phyloP scores from a whole-genome alignment of 2,797 vertebrate species.

The Rallus crepitans region DNA sequence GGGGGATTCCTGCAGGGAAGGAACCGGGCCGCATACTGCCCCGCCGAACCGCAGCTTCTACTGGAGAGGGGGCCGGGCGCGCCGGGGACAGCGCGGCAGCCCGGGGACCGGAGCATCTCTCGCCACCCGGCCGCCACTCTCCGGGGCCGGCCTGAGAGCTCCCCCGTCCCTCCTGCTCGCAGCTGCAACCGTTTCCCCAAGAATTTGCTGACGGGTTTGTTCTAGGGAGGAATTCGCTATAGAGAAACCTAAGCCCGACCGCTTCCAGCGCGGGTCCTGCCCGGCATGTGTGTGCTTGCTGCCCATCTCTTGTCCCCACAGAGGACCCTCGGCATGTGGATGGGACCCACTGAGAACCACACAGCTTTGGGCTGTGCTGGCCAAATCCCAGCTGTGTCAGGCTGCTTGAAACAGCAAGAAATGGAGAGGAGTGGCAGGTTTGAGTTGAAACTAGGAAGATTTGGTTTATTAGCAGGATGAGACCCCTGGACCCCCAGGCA shows the following conservation, averaged over 20 bases:
- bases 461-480: background rate
- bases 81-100: no score
- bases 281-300: background rate
- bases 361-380: background rate
- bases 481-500: accelerated
- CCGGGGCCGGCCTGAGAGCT: background rate
- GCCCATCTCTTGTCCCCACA: accelerated
- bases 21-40: background rate
- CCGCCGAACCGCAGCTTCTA: background rate
- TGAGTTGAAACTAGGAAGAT: background rate
- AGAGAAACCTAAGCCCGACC: conserved; percentile 26
- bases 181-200: conserved; percentile 20
- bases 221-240: conserved; percentile 23
- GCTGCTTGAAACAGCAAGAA: background rate
- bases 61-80: background rate
- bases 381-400: background rate
- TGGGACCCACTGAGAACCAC: accelerated
- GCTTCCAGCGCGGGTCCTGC: background rate
- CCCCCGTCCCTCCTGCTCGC: background rate
- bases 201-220: conserved; percentile 45
- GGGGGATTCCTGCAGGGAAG: background rate
- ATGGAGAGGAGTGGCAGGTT: background rate
- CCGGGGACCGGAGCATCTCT: background rate
- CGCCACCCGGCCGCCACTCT: accelerated
- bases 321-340: accelerated